Percentiles rank a stretch among this genome's conserved stretches.
These are phyloP conservation scores for Callyntrura sp. DNA, from an alignment of 2,888 invertebrate species.

Conservation along the genomic window DNA sequence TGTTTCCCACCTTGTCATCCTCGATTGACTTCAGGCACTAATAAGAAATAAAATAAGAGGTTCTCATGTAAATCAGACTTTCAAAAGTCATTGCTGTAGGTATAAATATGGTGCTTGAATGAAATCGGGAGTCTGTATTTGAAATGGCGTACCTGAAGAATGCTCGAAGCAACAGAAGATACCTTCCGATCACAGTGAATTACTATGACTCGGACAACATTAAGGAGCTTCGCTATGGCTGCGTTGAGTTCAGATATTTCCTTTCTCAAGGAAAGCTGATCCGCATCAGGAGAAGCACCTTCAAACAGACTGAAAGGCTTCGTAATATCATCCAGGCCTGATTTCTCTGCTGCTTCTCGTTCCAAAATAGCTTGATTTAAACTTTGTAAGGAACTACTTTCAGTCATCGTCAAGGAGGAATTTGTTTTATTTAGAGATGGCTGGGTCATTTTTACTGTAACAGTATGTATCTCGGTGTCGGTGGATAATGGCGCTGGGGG, in stretches of 20 bases:
- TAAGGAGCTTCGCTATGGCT: slow-evolving; percentile 80
- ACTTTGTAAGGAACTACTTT: slow-evolving; percentile 79
- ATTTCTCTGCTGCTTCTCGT: slow-evolving; percentile 82
- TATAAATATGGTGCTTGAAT: not conserved
- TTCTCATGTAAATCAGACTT: not conserved
- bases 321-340: slow-evolving; percentile 75
- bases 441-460: slow-evolving; percentile 7
- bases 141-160: slow-evolving; percentile 80
- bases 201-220: slow-evolving; percentile 81
- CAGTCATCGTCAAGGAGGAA: slow-evolving; percentile 57
- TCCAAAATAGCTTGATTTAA: slow-evolving; percentile 83
- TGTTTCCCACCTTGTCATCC: slow-evolving; percentile 79
- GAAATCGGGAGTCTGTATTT: too few relatives aligned
- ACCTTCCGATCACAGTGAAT: slow-evolving; percentile 83
- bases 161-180: slow-evolving; percentile 82
- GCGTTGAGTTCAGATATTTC: slow-evolving; percentile 81
- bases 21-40: slow-evolving; percentile 82
- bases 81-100: slow-evolving; percentile 20
- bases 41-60: not conserved
- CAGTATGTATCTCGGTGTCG: slow-evolving; percentile 13
- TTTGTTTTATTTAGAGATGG: not conserved
- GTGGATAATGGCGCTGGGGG: not conserved
- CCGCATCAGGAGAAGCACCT: slow-evolving; percentile 71
- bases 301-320: slow-evolving; percentile 58
- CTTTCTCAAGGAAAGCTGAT: slow-evolving; percentile 75